Evolutionary conservation across 2,888 invertebrate genomes (phyloP).

Genomic region (Amphiduros pacificus): DNA sequence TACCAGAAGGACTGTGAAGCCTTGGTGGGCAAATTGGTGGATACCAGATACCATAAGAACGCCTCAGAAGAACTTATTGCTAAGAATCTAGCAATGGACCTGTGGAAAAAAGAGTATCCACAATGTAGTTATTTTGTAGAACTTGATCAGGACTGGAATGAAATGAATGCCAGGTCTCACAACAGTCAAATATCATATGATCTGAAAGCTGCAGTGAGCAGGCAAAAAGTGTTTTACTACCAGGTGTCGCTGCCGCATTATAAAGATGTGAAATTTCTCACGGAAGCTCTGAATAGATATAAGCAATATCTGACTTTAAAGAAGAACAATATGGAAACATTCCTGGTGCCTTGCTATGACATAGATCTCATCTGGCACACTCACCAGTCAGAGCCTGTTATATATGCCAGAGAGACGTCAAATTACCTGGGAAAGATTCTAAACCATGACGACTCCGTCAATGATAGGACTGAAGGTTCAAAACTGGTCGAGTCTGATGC

Average conservation of each 20-base stretch:
- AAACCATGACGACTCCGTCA: constrained; percentile 61
- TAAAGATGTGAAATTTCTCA: constrained; percentile 57
- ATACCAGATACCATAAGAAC: constrained; percentile 53
- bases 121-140: constrained; percentile 40
- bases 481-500: constrained; percentile 58
- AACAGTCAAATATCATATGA: constrained; percentile 45
- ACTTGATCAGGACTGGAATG: constrained; percentile 18
- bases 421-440: constrained; percentile 48
- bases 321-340: constrained; percentile 57
- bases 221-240: constrained; percentile 61
- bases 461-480: constrained; percentile 58
- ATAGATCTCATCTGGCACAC: constrained; percentile 63
- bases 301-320: constrained; percentile 59
- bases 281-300: constrained; percentile 56
- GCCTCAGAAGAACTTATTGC: constrained; percentile 41
- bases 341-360: constrained; percentile 62
- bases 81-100: constrained; percentile 37
- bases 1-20: constrained; percentile 47
- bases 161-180: neutral
- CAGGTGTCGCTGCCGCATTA: constrained; percentile 62
- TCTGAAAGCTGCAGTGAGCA: constrained; percentile 55
- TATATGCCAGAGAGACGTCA: constrained; percentile 49
- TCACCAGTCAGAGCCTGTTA: constrained; percentile 58
- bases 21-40: constrained; percentile 49
- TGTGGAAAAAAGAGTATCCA: constrained; percentile 49